Evolutionary conservation across 2,113 vertebrate genomes (phyloP).

Genomic region (Todiramphus chloris): DNA sequence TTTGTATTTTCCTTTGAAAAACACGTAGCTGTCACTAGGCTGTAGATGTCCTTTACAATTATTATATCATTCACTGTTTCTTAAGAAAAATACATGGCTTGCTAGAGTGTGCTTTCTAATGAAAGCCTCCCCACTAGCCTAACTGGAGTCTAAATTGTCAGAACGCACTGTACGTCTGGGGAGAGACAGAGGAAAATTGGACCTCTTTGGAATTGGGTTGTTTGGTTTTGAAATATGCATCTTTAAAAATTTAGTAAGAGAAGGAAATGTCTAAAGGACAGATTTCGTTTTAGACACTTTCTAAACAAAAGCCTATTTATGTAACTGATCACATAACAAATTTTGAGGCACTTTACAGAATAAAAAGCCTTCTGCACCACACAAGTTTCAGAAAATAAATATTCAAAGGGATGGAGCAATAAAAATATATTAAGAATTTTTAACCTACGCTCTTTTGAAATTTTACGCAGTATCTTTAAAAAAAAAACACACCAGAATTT

Average conservation of each 20-base stretch:
- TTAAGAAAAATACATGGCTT: conserved; percentile 47
- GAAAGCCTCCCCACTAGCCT: conserved; percentile 43
- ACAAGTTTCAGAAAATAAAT: conserved; percentile 20
- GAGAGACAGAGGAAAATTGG: conserved; percentile 51
- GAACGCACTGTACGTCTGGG: conserved; percentile 31
- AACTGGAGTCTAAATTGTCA: conserved; percentile 12
- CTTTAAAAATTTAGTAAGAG: conserved; percentile 54
- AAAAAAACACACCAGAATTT: neutral
- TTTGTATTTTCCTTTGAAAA: conserved; percentile 65
- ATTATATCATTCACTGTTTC: conserved; percentile 66
- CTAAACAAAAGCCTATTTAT: conserved; percentile 65
- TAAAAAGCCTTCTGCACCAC: conserved; percentile 20
- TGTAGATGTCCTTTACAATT: conserved; percentile 62
- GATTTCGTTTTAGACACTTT: conserved; percentile 49
- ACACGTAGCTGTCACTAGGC: conserved; percentile 60
- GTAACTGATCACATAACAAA: conserved; percentile 41
- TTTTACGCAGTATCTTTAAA: neutral
- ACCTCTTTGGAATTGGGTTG: conserved; percentile 41
- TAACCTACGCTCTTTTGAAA: neutral
- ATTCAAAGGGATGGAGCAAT: neutral
- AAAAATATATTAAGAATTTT: neutral
- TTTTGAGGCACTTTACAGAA: conserved; percentile 42
- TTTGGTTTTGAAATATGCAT: conserved; percentile 37
- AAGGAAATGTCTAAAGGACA: conserved; percentile 33
- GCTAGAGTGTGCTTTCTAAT: neutral